Base-by-base conservation (phyloP, 2,888 invertebrate species). In the Chironomus tentans region DNA sequence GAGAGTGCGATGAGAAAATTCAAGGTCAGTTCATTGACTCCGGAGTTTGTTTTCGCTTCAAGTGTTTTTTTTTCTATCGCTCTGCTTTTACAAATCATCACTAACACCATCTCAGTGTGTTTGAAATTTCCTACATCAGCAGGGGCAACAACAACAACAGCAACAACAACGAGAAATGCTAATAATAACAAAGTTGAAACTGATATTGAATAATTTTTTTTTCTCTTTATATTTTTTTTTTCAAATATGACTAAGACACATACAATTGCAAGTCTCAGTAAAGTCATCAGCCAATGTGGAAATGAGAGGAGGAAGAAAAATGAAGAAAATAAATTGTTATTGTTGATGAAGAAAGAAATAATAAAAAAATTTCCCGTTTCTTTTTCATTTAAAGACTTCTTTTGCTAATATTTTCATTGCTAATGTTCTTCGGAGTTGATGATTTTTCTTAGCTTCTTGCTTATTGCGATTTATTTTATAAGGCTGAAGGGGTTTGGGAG, bases 21-120 rank as follows among this genome's bases (percentile, higher is more conserved):
- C 72, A 73, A 73, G 72, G 72, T 50, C 50, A 48, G 71, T 73
- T 62, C 72, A 62, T 73, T 73, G 61, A 73, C 68, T 61, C 72
- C 48, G 22, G 48, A 70, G 70, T 50, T 73, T 73, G 72, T 73
- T 73, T 73, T 73, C 72, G 72, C 72, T 62, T 62, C 72, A 73
- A 73, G 72, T 73, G 72, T 73, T 73, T 62, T 62, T 61, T 68
- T 68, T 68, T 68, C 56, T 56, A 56, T 68, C 46, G n/a, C 46
- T 68, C 68, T 68, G 38, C 38, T 38, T 38, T n/a, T n/a, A 24
- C 65, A 21, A 65, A 13, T 13, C 13, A 4, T 65, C 65, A 65
- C 65, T 65, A 65, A 65, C 13, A 65, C 65, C 7, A 65, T 5
- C n/a, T 3, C 2, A 56, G 56, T 2, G 56, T 2, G 2, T 38